Conservation (phyloP, 2,113 vertebrate genomes). For the Hoplias malabaricus region DNA sequence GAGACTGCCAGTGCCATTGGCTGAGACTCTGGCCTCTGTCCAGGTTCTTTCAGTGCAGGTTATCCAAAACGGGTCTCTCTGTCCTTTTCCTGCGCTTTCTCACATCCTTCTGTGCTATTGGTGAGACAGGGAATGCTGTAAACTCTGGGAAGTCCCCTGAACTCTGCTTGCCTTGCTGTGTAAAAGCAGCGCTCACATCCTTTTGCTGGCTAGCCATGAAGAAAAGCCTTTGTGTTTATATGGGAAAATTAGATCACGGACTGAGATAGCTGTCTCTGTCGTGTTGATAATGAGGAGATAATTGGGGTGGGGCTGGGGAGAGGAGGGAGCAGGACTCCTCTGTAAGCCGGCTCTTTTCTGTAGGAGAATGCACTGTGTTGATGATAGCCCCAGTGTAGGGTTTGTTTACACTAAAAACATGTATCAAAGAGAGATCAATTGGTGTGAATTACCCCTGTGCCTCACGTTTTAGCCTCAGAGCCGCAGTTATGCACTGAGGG, state of each 20-base stretch:
- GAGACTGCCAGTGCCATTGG: slow-evolving; percentile 21
- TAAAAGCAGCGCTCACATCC: slow-evolving; percentile 41
- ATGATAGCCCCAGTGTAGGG: slow-evolving; percentile 42
- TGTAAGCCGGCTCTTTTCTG: slow-evolving; percentile 22
- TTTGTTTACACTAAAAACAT: slow-evolving; percentile 66
- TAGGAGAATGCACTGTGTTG: slow-evolving; percentile 24
- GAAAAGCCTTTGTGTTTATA: slow-evolving; percentile 49
- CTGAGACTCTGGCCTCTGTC: slow-evolving; percentile 48
- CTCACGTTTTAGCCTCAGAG: slow-evolving; percentile 45
- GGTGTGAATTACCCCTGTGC: slow-evolving; percentile 55
- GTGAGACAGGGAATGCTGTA: slow-evolving; percentile 53
- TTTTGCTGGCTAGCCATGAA: slow-evolving; percentile 53
- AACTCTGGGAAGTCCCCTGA: slow-evolving; percentile 77
- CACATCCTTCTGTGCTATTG: slow-evolving; percentile 21
- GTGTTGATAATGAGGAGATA: slow-evolving; percentile 54
- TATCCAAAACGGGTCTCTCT: slow-evolving; percentile 48
- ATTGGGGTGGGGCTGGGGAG: slow-evolving; percentile 25
- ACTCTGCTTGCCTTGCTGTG: slow-evolving; percentile 55
- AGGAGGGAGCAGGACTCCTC: background rate
- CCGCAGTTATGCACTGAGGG: slow-evolving; percentile 55
- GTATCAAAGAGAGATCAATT: slow-evolving; percentile 53
- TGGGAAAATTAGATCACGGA: slow-evolving; percentile 29
- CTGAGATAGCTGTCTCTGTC: slow-evolving; percentile 33
- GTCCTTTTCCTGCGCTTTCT: slow-evolving; percentile 34
- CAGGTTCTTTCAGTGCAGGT: slow-evolving; percentile 69